Evolutionary conservation across 2,888 invertebrate genomes (phyloP).

Genomic region (Helobdella robusta): DNA sequence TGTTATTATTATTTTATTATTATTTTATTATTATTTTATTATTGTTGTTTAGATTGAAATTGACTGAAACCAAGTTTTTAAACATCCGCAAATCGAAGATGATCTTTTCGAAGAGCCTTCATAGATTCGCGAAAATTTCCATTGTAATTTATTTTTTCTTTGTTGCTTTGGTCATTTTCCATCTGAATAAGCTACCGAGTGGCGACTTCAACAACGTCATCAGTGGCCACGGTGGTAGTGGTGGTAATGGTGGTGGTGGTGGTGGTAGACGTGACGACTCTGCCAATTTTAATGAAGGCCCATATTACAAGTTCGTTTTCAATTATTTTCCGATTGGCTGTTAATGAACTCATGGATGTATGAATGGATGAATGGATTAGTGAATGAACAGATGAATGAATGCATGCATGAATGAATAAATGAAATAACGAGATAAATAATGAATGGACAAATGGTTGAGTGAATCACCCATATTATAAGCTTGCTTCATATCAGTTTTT

Average conservation of each 20-base stretch:
- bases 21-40: too few species aligned
- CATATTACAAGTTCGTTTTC: not conserved
- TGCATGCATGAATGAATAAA: not conserved
- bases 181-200: not conserved
- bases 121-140: too few species aligned
- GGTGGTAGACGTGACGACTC: conserved; percentile 9
- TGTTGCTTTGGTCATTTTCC: too few species aligned
- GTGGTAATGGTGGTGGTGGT: conserved; percentile 12
- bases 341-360: not conserved
- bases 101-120: too few species aligned
- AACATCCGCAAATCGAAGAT: too few species aligned
- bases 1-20: too few species aligned
- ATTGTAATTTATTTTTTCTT: too few species aligned
- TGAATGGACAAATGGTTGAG: not conserved
- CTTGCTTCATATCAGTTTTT: too few species aligned
- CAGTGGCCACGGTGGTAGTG: not conserved
- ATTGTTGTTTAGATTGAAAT: too few species aligned
- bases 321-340: not conserved
- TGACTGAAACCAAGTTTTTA: too few species aligned
- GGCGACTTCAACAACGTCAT: not conserved
- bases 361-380: not conserved
- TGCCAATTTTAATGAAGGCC: not conserved
- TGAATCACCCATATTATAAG: too few species aligned
- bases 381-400: not conserved
- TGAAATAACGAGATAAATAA: not conserved